A percentile compares a stretch with the other conserved stretches of the same genome.
phyloP scores from a whole-genome alignment of 2,797 vertebrate species.

The Passerculus sandwichensis region DNA sequence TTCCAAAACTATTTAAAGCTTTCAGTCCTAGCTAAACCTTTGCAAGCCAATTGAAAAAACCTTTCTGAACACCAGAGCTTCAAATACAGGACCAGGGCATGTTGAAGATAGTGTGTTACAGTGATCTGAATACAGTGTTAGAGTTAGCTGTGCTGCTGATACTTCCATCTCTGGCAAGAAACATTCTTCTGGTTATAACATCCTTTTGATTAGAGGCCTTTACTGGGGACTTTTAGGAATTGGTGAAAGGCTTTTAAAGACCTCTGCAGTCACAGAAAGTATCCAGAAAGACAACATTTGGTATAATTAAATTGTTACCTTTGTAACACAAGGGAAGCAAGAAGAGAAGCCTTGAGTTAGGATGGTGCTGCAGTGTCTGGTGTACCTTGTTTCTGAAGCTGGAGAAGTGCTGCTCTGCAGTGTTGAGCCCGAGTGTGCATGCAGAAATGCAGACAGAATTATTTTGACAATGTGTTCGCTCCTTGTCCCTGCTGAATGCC shows the following conservation, averaged over 20 bases:
- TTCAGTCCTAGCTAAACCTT: background rate
- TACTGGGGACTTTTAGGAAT: background rate
- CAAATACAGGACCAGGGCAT: background rate
- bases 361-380: background rate
- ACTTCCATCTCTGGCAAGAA: background rate
- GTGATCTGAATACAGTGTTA: background rate
- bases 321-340: background rate
- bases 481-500: slow-evolving; percentile 35
- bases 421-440: background rate
- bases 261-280: background rate
- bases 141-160: background rate
- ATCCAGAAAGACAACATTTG: background rate
- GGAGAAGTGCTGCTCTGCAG: background rate
- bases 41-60: background rate
- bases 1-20: background rate
- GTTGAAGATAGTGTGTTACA: background rate
- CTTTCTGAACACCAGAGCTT: background rate
- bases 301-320: background rate
- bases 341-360: background rate
- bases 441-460: slow-evolving; percentile 5
- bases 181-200: background rate
- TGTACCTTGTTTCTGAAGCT: background rate
- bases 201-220: background rate
- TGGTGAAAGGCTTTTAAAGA: background rate
- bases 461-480: slow-evolving; percentile 2